A percentile compares a stretch with the other conserved stretches of the same genome.
These are phyloP conservation scores for Misgurnus anguillicaudatus DNA, from an alignment of 2,113 vertebrate genomes.

Conservation along the genomic window DNA sequence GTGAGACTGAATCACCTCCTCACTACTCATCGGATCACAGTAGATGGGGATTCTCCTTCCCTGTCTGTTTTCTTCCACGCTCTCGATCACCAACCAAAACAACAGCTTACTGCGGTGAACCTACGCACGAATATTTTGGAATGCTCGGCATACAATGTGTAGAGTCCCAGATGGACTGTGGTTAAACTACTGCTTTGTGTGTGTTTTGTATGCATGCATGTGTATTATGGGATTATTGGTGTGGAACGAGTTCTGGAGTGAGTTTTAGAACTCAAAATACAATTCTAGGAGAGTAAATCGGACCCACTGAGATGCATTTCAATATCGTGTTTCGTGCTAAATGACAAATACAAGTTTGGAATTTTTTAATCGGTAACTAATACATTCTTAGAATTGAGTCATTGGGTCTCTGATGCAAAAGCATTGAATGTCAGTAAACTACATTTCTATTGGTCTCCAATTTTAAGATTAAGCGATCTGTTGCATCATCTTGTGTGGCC, in stretches of 20 bases:
- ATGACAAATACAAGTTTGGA: too few relatives aligned
- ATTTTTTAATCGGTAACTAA: too few relatives aligned
- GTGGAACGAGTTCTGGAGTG: neutral
- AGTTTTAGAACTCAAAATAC: slow-evolving; percentile 7
- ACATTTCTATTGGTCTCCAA: slow-evolving; percentile 42
- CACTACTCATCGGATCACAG: neutral
- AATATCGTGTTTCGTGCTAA: too few relatives aligned
- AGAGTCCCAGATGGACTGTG: slow-evolving; percentile 25
- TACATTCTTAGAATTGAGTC: neutral
- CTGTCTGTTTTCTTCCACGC: slow-evolving; percentile 54
- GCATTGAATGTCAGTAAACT: slow-evolving; percentile 14
- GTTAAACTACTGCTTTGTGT: neutral
- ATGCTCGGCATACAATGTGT: slow-evolving; percentile 50
- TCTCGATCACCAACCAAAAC: slow-evolving; percentile 62
- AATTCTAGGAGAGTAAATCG: neutral
- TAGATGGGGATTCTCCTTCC: slow-evolving; percentile 1
- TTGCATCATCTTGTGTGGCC: slow-evolving; percentile 53
- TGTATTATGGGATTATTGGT: neutral
- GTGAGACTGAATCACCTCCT: neutral
- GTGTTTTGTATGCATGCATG: slow-evolving; percentile 14
- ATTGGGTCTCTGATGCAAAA: slow-evolving; percentile 26
- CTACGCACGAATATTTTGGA: slow-evolving; percentile 59
- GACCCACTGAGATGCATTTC: too few relatives aligned
- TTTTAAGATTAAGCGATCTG: slow-evolving; percentile 46
- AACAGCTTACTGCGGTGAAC: slow-evolving; percentile 52